Evolutionary conservation across 30 jellyfish, hydroid and myxozoan species (phyloP), one percentile per base, ranked within the genome.

Genomic region (Catostylus mosaicus): DNA sequence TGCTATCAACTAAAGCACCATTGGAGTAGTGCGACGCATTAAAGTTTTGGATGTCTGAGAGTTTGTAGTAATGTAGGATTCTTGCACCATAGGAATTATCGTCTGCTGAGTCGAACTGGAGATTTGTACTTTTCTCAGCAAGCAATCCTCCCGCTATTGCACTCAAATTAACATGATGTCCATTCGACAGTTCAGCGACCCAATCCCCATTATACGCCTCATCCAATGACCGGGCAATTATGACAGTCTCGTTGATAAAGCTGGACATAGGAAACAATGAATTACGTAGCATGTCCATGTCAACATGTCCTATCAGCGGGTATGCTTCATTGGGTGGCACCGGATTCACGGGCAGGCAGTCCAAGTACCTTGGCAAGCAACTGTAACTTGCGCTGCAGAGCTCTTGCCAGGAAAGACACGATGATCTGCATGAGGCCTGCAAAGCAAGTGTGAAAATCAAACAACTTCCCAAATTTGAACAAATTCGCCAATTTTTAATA

Each of bases 381-480:
- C 26, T 24, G 23, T 23, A 2, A 14, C 10, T 22, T 7, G n/a
- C 11, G 40, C 69, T n/a, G 52, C 94, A 84, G 38, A 9, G 61
- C 62, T 63, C 65, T n/a, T 84, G 70, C 67, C 77, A 60, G 2
- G 73, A 75, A 2, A 35, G 78, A 46, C 94, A 84, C 67, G 7
- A 52, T 10, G 7, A 4, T 10, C 19, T n/a, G 67, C 67, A 52
- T n/a, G 54, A 40, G 7, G 54, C 14, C 54, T 40, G 54, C 54
- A 40, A 40, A 40, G 14, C 7, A 40, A n/a, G n/a, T n/a, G n/a
- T n/a, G n/a, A n/a, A n/a, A n/a, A n/a, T n/a, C n/a, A n/a, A n/a
- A n/a, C n/a, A n/a, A n/a, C n/a, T n/a, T n/a, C n/a, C n/a, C n/a
- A n/a, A n/a, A n/a, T n/a, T n/a, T n/a, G n/a, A n/a, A n/a, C n/a